Conservation (phyloP, 2,113 vertebrate species). For the Cheilinus undulatus region DNA sequence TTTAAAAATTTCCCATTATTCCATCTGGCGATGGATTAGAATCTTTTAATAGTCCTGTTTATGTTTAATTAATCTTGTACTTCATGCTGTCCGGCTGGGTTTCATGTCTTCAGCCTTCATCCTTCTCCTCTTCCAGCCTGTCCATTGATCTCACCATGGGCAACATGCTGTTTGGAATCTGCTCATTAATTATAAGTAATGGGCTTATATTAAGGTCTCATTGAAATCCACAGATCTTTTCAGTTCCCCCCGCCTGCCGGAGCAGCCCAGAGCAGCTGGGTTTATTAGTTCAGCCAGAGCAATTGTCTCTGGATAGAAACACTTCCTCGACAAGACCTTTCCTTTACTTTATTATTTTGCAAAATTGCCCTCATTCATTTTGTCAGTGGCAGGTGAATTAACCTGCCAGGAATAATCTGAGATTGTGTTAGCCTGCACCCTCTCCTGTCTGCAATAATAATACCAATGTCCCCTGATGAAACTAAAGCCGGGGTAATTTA, state of each 20-base stretch:
- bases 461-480: slow-evolving; percentile 82
- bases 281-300: slow-evolving; percentile 82
- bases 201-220: slow-evolving; percentile 80
- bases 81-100: slow-evolving; percentile 63
- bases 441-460: slow-evolving; percentile 85
- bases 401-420: slow-evolving; percentile 90
- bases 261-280: slow-evolving; percentile 70
- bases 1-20: slow-evolving; percentile 67
- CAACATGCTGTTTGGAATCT: slow-evolving; percentile 74
- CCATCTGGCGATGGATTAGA: slow-evolving; percentile 58
- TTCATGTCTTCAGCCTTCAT: slow-evolving; percentile 70
- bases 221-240: slow-evolving; percentile 81
- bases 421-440: slow-evolving; percentile 85
- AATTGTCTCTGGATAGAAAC: slow-evolving; percentile 82
- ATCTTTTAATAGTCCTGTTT: slow-evolving; percentile 66
- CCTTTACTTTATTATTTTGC: slow-evolving; percentile 91
- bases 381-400: slow-evolving; percentile 89
- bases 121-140: slow-evolving; percentile 58
- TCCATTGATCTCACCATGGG: slow-evolving; percentile 78
- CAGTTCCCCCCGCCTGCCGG: slow-evolving; percentile 68
- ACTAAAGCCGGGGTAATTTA: slow-evolving; percentile 87
- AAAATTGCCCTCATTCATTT: slow-evolving; percentile 96
- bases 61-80: slow-evolving; percentile 76
- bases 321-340: slow-evolving; percentile 77
- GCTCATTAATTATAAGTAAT: slow-evolving; percentile 86